Evolutionary conservation across 2,113 vertebrate genomes (phyloP), one percentile per base, ranked within the genome.

Genomic region (Cervus canadensis): DNA sequence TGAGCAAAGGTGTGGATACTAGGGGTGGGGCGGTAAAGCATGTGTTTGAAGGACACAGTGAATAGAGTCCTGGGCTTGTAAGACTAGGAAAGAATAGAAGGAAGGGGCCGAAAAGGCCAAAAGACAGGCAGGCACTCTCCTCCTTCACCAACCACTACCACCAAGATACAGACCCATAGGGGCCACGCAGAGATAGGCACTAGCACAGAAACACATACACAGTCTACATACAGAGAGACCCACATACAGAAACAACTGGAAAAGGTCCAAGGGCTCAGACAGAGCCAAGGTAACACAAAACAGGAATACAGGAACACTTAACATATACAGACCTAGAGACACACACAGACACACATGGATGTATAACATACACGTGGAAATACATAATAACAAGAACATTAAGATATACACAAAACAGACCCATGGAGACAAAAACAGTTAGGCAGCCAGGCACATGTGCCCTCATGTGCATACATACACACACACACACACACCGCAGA

Each of bases 381-480:
- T 54, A 94, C 5, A 92, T 28, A 95, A 40, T 23, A 97, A 97
- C 25, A 83, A 96, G 60, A 94, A 94, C 40, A 74, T 67, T 56
- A 94, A 91, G 76, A 84, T 78, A 87, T 36, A 91, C 48, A 92
- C 16, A 96, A 60, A 96, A 81, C 19, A 91, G 79, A 95, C 40
- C 52, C 54, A 43, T n/a, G 17, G 45, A 62, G 89, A 93, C 56
- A 94, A 95, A 84, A 85, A 59, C 23, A 36, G 48, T 26, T 59
- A 94, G 74, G 64, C 54, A 36, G 60, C 30, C 60, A 89, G 33
- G 60, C 48, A 62, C 56, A 83, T 15, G 52, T 19, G 13, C 21
- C 6, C 10, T 15, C 19, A 3, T 17, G n/a, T 5, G 3, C 36
- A 25, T 19, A 3, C 5, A 9, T 0, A 9, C 21, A 14, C 19